Base-by-base conservation (phyloP, 2,888 invertebrate species). In the Argyra leucocephala region DNA sequence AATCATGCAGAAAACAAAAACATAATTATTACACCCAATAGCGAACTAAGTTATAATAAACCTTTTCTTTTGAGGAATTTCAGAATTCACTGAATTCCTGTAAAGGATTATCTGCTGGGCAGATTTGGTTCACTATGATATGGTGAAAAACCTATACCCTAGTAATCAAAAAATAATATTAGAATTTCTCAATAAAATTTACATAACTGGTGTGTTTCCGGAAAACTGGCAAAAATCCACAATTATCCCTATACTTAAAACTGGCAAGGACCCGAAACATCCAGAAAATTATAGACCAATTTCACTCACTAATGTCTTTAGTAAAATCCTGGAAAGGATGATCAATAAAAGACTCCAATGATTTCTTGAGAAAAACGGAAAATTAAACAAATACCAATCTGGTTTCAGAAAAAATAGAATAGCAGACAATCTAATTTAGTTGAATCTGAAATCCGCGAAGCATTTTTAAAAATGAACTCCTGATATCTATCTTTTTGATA, bases 261-360 rank as follows among this genome's bases (percentile, higher is more conserved):
- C 37, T 4, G 21, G 15, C 3, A 24, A 58, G 24, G n/a, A 59
- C 22, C 59, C 64, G 7, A 23, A 15, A 59, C 4, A 6, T 6
- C 26, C 23, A 24, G 22, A 48, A 12, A 64, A n/a, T 22, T 64
- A 61, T 6, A 48, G 64, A 57, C 64, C 57, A n/a, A 61, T 64
- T 24, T 48, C 64, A 2, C 24, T 64, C 2, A 64, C 64, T 18
- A 61, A 61, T 31, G 48, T 48, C 61, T 26, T 57, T 22, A 61
- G 48, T 57, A 64, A 64, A 9, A 6, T 58, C 21, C 10, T 65
- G 2, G 62, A 62, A 65, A 57, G 57, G 26, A 65, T 65, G 22
- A 62, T 65, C 22, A 65, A 58, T 15, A 61, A 62, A 26, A 23
- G 65, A 59, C n/a, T 65, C 1, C 6, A 12, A 12, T 65, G 63